Evolutionary conservation across 2,797 vertebrate species (phyloP), one percentile per base, ranked within the genome.

Genomic region (Phaenicophaeus curvirostris): DNA sequence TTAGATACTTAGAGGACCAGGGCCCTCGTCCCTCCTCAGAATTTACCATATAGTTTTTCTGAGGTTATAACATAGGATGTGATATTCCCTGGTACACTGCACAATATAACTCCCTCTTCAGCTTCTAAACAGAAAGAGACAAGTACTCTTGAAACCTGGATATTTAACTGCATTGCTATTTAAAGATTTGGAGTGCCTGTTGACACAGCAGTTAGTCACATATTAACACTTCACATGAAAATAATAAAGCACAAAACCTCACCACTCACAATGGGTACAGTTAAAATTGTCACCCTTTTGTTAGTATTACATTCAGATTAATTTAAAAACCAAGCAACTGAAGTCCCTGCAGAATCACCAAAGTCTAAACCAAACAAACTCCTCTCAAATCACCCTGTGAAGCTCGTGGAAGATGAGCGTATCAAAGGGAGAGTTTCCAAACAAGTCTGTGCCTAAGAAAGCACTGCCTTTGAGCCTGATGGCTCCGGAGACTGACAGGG

Each of bases 41-140:
- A 84, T 55, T 80, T 72, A n/a, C 44, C 42, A 11, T 11, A 3
- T 23, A 39, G 25, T 48, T 90, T 78, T 57, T 80, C 75, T 63
- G 42, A 75, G 54, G 33, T 84, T 46, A 48, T 50, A 18, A 7
- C 4, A 6, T 20, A 62, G 19, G 31, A 81, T 2, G 3, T 57
- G 85, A 69, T 71, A 62, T 66, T 59, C 46, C 83, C 51, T 44
- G 28, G 33, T 69, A 83, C 17, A 2, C 13, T 9, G 46, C 44
- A 79, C 42, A 57, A 48, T 65, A 16, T 15, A 83, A 65, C 37
- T 84, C 57, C 13, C 7, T 88, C 75, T 92, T 89, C 14, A 20
- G n/a, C 42, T 90, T 91, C 53, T 78, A 85, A 91, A 92, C 33
- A 87, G 77, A 69, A 89, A 67, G 57, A 80, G 50, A 81, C 20